These are phyloP conservation scores for Teinopalpus imperialis DNA, from an alignment of 2,888 invertebrate species.

Conservation along the genomic window DNA sequence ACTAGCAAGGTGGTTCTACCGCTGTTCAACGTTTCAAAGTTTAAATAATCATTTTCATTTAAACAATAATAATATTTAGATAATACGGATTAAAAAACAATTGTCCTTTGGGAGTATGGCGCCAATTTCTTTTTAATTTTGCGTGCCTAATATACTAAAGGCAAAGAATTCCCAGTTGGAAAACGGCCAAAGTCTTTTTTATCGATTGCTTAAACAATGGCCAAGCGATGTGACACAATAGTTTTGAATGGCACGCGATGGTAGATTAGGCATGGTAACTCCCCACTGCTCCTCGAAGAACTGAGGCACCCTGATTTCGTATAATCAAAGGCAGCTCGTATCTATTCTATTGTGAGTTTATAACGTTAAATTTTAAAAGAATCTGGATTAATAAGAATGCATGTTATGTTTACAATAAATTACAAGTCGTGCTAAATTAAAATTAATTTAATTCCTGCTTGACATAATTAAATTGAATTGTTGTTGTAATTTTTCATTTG, in stretches of 20 bases:
- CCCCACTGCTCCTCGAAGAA: constrained; percentile 34
- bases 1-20: too few relatives aligned
- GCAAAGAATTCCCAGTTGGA: constrained; percentile 51
- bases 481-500: too few relatives aligned
- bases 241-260: constrained; percentile 73
- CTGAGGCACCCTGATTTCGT: constrained; percentile 23
- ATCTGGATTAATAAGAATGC: too few relatives aligned
- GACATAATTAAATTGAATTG: too few relatives aligned
- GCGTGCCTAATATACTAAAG: constrained; percentile 29
- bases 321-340: constrained; percentile 22
- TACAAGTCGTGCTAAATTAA: too few relatives aligned
- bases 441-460: too few relatives aligned
- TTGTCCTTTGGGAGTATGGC: constrained; percentile 29
- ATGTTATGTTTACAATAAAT: too few relatives aligned
- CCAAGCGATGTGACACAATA: constrained; percentile 66
- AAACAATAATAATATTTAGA: too few relatives aligned
- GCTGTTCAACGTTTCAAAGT: too few relatives aligned
- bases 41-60: too few relatives aligned
- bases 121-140: constrained; percentile 22
- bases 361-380: neutral
- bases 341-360: constrained; percentile 13
- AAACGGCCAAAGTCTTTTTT: constrained; percentile 71
- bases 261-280: constrained; percentile 74
- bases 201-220: constrained; percentile 75
- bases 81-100: too few relatives aligned